Evolutionary conservation across 2,797 vertebrate genomes (phyloP), one percentile per base, ranked within the genome.

Genomic region (Remorina albescens): DNA sequence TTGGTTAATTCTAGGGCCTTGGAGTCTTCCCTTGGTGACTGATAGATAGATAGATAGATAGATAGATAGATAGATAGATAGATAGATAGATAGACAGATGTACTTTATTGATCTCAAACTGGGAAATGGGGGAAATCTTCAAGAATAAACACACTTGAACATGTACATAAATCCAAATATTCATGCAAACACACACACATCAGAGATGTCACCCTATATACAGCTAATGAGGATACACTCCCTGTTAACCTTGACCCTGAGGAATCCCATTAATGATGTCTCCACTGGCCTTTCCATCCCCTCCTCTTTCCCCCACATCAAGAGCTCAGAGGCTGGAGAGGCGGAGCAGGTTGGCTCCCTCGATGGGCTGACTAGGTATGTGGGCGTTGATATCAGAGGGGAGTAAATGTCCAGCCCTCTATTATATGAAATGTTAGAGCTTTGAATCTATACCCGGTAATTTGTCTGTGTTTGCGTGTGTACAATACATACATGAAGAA

Each of bases 191-290:
- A 58, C 64, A 71, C 55, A 73, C 39, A 30, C 50, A 65, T 68
- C 71, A 70, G 53, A 88, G 82, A 87, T 92, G 89, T 90, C 89
- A 88, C 79, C 82, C 74, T 63, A 78, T 56, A 82, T 78, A 86
- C 67, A 91, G 78, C 82, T 92, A 92, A 93, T 91, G 88, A 93
- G 90, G 87, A 93, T 89, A 90, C 91, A 92, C 86, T 88, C 83
- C 70, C 82, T 87, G 90, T 92, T 91, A 92, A 92, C 90, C 86
- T 76, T 53, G 50, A 32, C 78, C 58, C 73, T 83, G 80, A 92
- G 87, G 80, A 89, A 76, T 77, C 65, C 79, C 75, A 88, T 86
- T 89, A 85, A 85, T 88, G 89, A 83, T 67, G 74, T 83, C 86
- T 89, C 78, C 65, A 59, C 80, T 87, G 77, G 82, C 78, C 74